phyloP scores from a whole-genome alignment of 2,888 invertebrate species.

The Acleris laterana region DNA sequence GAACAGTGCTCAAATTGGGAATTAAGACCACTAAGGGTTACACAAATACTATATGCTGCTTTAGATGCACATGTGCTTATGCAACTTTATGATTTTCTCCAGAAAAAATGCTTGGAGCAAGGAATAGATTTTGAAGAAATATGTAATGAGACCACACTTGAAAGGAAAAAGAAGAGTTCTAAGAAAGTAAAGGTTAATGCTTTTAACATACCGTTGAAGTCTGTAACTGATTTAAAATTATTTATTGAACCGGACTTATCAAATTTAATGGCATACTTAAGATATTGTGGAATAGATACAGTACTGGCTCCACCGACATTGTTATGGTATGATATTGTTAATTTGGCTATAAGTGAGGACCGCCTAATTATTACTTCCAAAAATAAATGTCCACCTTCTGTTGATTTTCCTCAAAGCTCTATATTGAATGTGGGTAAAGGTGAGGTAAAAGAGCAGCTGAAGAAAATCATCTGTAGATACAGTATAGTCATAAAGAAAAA shows the following conservation, averaged over 20 bases:
- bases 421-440: conserved; percentile 84
- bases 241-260: conserved; percentile 64
- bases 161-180: conserved; percentile 76
- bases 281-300: conserved; percentile 84
- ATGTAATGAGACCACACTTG: conserved; percentile 84
- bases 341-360: conserved; percentile 69
- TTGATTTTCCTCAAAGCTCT: conserved; percentile 78
- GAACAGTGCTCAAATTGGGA: conserved; percentile 97
- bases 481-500: conserved; percentile 85
- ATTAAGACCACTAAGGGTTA: conserved; percentile 89
- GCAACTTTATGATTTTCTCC: conserved; percentile 89
- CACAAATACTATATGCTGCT: conserved; percentile 93
- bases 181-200: conserved; percentile 64
- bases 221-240: conserved; percentile 60
- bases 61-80: conserved; percentile 94
- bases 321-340: conserved; percentile 73
- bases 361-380: conserved; percentile 64
- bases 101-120: conserved; percentile 69
- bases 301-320: conserved; percentile 85
- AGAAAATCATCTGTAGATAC: conserved; percentile 87
- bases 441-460: conserved; percentile 85
- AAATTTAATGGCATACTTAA: conserved; percentile 63
- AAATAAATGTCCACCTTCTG: conserved; percentile 80
- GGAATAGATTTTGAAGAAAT: conserved; percentile 86
- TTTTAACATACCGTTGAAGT: conserved; percentile 48